A percentile compares a stretch with the other conserved stretches of the same genome.
phyloP scores from a whole-genome alignment of 92 coral and sea anemone species.

The Hydrozoanthus gracilis region DNA sequence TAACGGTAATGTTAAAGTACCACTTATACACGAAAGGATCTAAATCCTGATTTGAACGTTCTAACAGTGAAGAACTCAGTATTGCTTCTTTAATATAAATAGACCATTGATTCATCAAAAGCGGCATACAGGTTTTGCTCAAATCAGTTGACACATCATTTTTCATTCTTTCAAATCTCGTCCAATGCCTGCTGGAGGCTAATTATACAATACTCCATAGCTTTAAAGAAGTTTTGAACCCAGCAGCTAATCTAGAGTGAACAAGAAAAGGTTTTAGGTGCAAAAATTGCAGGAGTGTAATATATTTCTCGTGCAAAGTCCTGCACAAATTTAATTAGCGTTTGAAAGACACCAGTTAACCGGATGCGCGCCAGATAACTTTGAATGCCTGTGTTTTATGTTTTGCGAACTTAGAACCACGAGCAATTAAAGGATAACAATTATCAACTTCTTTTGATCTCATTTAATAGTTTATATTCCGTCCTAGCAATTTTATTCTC shows the following conservation, averaged over 20 bases:
- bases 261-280: neutral
- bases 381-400: slow-evolving; percentile 35
- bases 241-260: neutral
- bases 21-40: neutral
- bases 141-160: slow-evolving; percentile 47
- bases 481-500: neutral
- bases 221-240: neutral
- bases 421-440: slow-evolving; percentile 25
- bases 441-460: slow-evolving; percentile 6
- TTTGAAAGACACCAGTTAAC: slow-evolving; percentile 34
- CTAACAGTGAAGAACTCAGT: neutral
- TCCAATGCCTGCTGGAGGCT: slow-evolving; percentile 22
- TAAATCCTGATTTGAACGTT: slow-evolving; percentile 4
- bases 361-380: slow-evolving; percentile 36
- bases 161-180: slow-evolving; percentile 37
- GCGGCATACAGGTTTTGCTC: slow-evolving; percentile 30
- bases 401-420: slow-evolving; percentile 37
- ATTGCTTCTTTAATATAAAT: neutral
- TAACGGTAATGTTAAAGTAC: neutral
- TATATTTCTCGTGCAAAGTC: slow-evolving; percentile 16
- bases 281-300: neutral
- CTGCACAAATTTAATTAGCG: slow-evolving; percentile 43
- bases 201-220: slow-evolving; percentile 1
- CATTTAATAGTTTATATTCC: neutral
- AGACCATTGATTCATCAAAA: slow-evolving; percentile 31